These are phyloP conservation scores for Argyra leucocephala DNA, from an alignment of 2,888 invertebrate genomes.

Conservation along the genomic window DNA sequence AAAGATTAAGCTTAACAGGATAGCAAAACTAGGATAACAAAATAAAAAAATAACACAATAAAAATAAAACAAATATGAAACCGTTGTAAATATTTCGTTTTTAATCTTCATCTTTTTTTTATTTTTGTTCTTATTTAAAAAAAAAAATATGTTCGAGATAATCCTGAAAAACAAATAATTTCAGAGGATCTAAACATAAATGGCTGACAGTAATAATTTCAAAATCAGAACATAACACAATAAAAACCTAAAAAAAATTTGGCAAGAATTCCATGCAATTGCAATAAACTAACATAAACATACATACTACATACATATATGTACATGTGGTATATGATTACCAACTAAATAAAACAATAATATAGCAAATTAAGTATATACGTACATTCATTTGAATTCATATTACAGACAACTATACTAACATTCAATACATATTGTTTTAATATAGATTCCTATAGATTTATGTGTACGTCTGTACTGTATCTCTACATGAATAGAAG, in stretches of 20 bases:
- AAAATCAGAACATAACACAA: background rate
- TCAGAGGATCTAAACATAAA: background rate
- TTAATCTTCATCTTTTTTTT: background rate
- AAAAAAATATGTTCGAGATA: background rate
- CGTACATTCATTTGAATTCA: no score
- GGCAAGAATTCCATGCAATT: background rate
- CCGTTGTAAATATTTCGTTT: background rate
- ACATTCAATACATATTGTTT: no score
- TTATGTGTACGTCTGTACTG: background rate
- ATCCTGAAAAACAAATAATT: background rate
- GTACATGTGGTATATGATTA: no score
- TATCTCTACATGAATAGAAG: background rate
- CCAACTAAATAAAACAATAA: no score
- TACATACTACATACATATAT: no score
- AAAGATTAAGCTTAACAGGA: background rate
- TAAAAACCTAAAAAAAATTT: background rate
- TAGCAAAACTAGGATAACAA: background rate
- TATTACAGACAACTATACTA: no score
- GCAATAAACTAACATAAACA: no score
- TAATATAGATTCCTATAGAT: background rate
- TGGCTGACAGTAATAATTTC: background rate
- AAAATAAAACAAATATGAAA: background rate
- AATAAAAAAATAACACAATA: background rate
- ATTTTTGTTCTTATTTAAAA: background rate
- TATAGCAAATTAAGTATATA: no score